Conservation (phyloP, 2,888 invertebrate genomes). For the Gari tellinella region DNA sequence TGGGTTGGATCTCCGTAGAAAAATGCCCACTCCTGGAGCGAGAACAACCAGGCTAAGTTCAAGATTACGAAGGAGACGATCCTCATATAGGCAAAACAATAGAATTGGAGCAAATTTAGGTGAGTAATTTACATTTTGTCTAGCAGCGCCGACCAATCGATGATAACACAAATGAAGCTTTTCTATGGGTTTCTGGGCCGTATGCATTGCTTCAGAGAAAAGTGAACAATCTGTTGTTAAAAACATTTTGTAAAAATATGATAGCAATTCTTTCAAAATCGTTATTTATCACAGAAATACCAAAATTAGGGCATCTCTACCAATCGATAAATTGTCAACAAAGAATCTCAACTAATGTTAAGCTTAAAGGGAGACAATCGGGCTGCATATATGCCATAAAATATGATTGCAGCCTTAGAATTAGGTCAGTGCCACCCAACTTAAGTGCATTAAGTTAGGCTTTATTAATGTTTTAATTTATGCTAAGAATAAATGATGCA, state of each 20-base stretch:
- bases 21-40: conserved; percentile 73
- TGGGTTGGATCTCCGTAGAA: conserved; percentile 22
- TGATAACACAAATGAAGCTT: background rate
- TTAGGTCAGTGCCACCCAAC: too few species aligned
- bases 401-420: too few species aligned
- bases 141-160: background rate
- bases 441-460: too few species aligned
- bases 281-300: too few species aligned
- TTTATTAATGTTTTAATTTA: too few species aligned
- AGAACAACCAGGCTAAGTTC: conserved; percentile 75
- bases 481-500: too few species aligned
- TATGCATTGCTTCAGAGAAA: too few species aligned
- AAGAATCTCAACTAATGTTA: conserved; percentile 13
- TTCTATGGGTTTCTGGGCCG: too few species aligned
- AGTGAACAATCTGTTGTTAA: too few species aligned
- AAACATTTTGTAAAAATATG: too few species aligned
- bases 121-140: conserved; percentile 36
- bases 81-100: conserved; percentile 51
- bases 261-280: too few species aligned
- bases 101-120: conserved; percentile 57
- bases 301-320: background rate
- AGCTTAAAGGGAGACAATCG: conserved; percentile 41
- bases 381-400: too few species aligned
- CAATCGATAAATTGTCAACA: conserved; percentile 45
- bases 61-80: conserved; percentile 54